A percentile compares a stretch with the other conserved stretches of the same genome.
These are phyloP conservation scores for Harpalus rubripes DNA, from an alignment of 2,888 invertebrate genomes.

Conservation along the genomic window DNA sequence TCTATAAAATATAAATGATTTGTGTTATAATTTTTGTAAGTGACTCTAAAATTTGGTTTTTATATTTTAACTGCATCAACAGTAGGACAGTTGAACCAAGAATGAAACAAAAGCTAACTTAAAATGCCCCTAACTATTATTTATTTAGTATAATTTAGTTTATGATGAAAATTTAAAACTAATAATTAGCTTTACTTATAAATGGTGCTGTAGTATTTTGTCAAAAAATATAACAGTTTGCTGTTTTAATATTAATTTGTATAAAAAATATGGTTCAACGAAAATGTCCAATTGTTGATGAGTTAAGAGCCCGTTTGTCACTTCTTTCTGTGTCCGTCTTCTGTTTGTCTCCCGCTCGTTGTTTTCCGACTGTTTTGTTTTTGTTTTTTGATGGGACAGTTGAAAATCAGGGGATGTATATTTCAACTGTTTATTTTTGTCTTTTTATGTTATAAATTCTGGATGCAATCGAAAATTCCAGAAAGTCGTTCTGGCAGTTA, in stretches of 20 bases:
- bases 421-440: conserved; percentile 54
- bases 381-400: conserved; percentile 55
- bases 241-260: neutral
- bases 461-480: conserved; percentile 18
- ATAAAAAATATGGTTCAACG: neutral
- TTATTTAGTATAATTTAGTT: neutral
- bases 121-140: neutral
- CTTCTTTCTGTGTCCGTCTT: conserved; percentile 17
- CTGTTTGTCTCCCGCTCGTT: conserved; percentile 54
- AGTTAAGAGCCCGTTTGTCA: neutral
- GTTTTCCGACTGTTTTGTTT: conserved; percentile 30
- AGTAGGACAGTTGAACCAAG: conserved; percentile 23
- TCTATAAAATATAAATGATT: no score
- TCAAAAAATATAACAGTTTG: neutral
- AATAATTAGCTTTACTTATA: neutral
- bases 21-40: neutral
- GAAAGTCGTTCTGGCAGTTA: conserved; percentile 23
- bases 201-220: neutral
- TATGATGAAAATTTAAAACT: neutral
- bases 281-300: neutral
- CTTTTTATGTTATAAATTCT: conserved; percentile 48
- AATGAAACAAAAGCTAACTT: neutral
- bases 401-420: conserved; percentile 57
- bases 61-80: conserved; percentile 12
- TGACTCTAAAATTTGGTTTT: neutral